Conservation (phyloP, 2,797 vertebrate genomes). For the Enteromius fasciolatus region DNA sequence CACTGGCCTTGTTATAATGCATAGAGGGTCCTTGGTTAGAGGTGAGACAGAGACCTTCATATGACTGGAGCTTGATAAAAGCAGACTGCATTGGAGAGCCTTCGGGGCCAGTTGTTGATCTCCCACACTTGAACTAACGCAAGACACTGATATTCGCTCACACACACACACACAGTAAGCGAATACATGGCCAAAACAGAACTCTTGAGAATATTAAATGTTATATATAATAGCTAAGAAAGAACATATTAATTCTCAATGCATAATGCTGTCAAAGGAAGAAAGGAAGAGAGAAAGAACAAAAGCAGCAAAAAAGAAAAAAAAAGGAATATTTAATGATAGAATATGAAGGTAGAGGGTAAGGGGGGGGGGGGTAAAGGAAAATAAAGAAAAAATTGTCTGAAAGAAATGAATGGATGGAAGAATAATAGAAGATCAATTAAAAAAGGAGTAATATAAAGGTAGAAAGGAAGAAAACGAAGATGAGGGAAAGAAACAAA, state of each 20-base stretch:
- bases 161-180: neutral
- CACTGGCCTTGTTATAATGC: constrained; percentile 17
- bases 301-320: neutral
- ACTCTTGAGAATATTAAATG: constrained; percentile 2
- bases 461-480: neutral
- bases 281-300: neutral
- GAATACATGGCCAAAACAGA: neutral
- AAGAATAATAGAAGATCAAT: no score
- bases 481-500: neutral
- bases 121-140: neutral
- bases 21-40: neutral
- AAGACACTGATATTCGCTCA: neutral
- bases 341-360: no score
- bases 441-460: no score
- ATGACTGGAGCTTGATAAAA: constrained; percentile 25
- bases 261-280: neutral
- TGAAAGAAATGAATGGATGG: no score
- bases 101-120: constrained; percentile 41
- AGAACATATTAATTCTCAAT: neutral
- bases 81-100: constrained; percentile 38
- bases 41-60: constrained; percentile 44
- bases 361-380: no score
- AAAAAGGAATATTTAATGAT: neutral
- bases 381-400: no score
- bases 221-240: no score